Percentiles rank a stretch among this genome's conserved stretches.
Evolutionary conservation across 2,797 vertebrate species (phyloP).

Genomic region (Chrysocyon brachyurus): DNA sequence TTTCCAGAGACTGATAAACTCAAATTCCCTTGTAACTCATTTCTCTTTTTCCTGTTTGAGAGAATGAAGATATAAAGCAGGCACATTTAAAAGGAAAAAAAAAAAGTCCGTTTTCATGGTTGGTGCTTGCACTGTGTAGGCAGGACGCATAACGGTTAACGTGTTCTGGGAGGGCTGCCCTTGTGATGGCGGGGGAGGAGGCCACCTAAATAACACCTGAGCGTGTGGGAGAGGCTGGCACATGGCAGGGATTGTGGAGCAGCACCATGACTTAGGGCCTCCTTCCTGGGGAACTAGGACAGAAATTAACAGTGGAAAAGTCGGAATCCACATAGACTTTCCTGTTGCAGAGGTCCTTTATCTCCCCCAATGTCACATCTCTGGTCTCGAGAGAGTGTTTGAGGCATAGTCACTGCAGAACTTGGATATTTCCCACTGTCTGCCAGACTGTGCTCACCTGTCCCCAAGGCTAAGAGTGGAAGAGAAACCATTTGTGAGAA

Average conservation of each 20-base stretch:
- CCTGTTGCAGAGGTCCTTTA: not conserved
- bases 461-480: not conserved
- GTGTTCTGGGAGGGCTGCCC: not conserved
- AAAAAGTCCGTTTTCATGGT: not conserved
- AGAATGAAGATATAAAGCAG: conserved; percentile 57
- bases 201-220: not conserved
- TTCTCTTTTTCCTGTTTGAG: conserved; percentile 59
- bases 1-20: conserved; percentile 48
- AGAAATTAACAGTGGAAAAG: not conserved
- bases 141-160: not conserved
- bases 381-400: not conserved
- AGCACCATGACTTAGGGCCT: not conserved
- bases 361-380: not conserved
- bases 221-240: not conserved
- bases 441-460: not conserved
- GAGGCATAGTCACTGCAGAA: not conserved
- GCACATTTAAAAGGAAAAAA: not conserved
- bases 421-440: not conserved
- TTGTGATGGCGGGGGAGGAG: not conserved
- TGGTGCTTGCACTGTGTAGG: not conserved
- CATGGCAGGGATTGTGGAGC: not conserved
- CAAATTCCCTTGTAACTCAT: conserved; percentile 60
- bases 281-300: not conserved
- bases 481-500: not conserved
- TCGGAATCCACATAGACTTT: not conserved